Evolutionary conservation across 2,888 invertebrate genomes (phyloP).

Genomic region (Volucella inanis): DNA sequence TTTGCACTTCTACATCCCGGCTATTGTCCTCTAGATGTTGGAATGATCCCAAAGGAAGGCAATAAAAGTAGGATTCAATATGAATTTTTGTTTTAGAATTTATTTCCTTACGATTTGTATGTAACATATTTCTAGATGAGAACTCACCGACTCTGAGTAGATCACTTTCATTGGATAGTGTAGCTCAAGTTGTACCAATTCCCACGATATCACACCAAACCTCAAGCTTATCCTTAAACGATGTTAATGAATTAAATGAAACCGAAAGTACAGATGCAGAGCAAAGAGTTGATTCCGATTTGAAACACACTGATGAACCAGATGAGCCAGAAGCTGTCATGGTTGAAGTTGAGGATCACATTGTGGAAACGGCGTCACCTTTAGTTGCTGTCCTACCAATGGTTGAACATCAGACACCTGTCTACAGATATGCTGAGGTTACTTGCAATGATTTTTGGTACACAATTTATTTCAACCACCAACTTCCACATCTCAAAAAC

Average conservation of each 20-base stretch:
- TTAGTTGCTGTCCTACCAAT: conserved; percentile 86
- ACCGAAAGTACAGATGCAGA: conserved; percentile 80
- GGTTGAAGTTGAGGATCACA: conserved; percentile 91
- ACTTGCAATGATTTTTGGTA: conserved; percentile 85
- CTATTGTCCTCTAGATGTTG: conserved; percentile 83
- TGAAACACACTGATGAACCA: conserved; percentile 80
- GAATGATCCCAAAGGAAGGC: conserved; percentile 80
- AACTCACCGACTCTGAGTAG: conserved; percentile 85
- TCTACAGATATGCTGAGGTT: conserved; percentile 87
- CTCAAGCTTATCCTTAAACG: conserved; percentile 89
- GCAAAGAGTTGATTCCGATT: conserved; percentile 78
- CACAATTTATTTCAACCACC: conserved; percentile 41
- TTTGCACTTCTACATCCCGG: conserved; percentile 89
- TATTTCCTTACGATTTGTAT: conserved; percentile 2
- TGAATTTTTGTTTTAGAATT: conserved; percentile 14
- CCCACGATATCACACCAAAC: conserved; percentile 86
- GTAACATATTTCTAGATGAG: conserved; percentile 76
- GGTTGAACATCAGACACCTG: conserved; percentile 87
- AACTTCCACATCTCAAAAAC: not conserved
- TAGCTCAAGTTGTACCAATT: conserved; percentile 84
- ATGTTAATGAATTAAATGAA: conserved; percentile 87
- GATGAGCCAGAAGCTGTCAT: conserved; percentile 89
- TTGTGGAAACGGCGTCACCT: conserved; percentile 90
- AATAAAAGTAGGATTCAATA: conserved; percentile 77
- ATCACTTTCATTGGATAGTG: conserved; percentile 91